phyloP scores from a whole-genome alignment of 2,888 invertebrate species.

The Eupithecia vulgata region DNA sequence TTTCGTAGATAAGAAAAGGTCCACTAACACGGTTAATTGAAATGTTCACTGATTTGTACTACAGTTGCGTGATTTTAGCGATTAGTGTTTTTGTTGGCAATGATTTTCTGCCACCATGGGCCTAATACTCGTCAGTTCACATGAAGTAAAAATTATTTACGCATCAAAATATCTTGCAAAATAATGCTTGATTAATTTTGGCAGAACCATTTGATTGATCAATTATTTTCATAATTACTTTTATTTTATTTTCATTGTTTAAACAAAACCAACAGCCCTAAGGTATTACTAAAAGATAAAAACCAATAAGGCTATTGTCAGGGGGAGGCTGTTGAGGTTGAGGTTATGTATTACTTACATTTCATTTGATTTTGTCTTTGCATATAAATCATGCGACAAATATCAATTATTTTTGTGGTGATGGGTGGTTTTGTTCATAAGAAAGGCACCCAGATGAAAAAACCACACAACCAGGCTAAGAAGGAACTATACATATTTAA shows the following conservation, averaged over 20 bases:
- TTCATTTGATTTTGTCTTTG: neutral
- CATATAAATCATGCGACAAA: neutral
- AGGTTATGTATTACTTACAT: too few relatives aligned
- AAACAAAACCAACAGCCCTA: too few relatives aligned
- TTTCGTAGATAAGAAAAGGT: slow-evolving; percentile 47
- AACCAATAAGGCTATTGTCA: too few relatives aligned
- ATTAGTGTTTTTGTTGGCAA: neutral
- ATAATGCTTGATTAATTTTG: neutral
- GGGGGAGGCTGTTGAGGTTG: too few relatives aligned
- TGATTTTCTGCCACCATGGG: neutral
- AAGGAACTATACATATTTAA: neutral
- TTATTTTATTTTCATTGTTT: too few relatives aligned
- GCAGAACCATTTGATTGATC: neutral
- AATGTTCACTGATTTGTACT: slow-evolving; percentile 35
- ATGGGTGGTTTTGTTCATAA: too few relatives aligned
- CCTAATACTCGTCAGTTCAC: neutral
- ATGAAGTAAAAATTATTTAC: neutral
- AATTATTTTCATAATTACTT: neutral
- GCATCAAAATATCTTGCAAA: neutral
- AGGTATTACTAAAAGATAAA: too few relatives aligned
- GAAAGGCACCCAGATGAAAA: neutral
- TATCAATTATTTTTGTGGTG: neutral
- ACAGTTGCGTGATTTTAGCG: slow-evolving; percentile 10
- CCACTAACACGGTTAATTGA: slow-evolving; percentile 50
- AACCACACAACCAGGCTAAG: neutral